phyloP scores from a whole-genome alignment of 2,113 vertebrate genomes.

The Scolopax mira region DNA sequence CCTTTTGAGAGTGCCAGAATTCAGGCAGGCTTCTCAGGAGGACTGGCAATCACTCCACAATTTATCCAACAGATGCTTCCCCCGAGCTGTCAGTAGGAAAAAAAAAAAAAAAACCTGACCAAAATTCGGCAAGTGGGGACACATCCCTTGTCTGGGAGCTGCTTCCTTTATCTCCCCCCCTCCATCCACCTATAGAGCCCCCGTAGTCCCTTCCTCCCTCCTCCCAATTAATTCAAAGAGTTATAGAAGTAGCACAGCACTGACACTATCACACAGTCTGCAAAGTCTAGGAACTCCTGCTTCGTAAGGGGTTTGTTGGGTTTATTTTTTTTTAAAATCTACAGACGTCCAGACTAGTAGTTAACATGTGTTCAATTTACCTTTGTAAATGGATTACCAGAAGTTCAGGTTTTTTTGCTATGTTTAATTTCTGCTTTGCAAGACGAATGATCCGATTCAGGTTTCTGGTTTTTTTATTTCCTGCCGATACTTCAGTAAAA shows the following conservation, averaged over 20 bases:
- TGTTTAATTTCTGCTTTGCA: conserved; percentile 42
- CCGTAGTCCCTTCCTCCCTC: neutral
- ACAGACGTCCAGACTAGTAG: neutral
- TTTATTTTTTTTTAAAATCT: neutral
- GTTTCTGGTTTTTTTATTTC: conserved; percentile 40
- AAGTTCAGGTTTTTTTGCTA: conserved; percentile 2
- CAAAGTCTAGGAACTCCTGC: neutral
- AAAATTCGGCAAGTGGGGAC: neutral
- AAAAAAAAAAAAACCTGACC: neutral
- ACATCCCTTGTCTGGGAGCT: neutral
- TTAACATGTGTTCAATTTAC: conserved; percentile 21
- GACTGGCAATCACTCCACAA: neutral
- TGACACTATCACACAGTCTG: neutral
- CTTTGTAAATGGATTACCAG: conserved; percentile 47
- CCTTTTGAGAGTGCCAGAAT: conserved; percentile 16
- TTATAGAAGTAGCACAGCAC: neutral
- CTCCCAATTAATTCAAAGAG: neutral
- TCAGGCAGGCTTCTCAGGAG: conserved; percentile 23
- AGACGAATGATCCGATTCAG: conserved; percentile 34
- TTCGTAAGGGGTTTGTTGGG: neutral
- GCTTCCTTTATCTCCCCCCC: neutral
- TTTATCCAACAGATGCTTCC: conserved; percentile 53
- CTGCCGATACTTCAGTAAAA: neutral
- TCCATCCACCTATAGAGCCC: neutral
- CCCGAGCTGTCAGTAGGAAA: conserved; percentile 13